Evolutionary conservation across 2,888 invertebrate species (phyloP).

Genomic region (Seladonia tumulorum): DNA sequence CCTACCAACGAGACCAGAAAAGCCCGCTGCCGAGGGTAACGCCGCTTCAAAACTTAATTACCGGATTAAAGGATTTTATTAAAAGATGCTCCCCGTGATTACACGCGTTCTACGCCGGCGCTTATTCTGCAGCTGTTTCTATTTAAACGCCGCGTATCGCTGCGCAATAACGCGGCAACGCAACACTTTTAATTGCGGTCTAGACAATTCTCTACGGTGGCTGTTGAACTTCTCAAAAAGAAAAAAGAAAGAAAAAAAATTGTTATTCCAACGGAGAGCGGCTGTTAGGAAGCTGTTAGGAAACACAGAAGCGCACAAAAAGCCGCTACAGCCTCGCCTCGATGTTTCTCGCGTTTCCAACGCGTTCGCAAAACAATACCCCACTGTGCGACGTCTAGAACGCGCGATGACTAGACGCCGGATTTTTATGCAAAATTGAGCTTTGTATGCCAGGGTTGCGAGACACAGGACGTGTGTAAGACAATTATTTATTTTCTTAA

Average conservation of each 20-base stretch:
- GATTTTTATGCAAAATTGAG: too few relatives aligned
- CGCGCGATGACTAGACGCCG: too few relatives aligned
- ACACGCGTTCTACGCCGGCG: not conserved
- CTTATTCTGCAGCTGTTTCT: not conserved
- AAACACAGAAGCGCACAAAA: not conserved
- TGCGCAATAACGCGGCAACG: not conserved
- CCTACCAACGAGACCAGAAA: not conserved
- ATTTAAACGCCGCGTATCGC: not conserved
- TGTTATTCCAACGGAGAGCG: too few relatives aligned
- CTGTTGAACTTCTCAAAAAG: not conserved
- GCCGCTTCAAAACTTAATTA: slow-evolving; percentile 3
- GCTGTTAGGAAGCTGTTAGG: too few relatives aligned
- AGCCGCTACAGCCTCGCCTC: not conserved
- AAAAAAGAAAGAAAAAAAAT: not conserved
- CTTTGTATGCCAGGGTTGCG: too few relatives aligned
- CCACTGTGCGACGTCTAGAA: too few relatives aligned
- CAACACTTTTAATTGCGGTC: not conserved
- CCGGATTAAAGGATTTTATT: not conserved
- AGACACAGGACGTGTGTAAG: too few relatives aligned
- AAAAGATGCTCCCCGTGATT: not conserved
- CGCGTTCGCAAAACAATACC: not conserved
- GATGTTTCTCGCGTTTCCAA: not conserved
- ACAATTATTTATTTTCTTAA: too few relatives aligned
- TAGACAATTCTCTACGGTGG: not conserved
- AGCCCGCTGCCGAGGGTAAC: not conserved